phyloP scores from a whole-genome alignment of 2,113 vertebrate genomes.

The Lanius ludovicianus region DNA sequence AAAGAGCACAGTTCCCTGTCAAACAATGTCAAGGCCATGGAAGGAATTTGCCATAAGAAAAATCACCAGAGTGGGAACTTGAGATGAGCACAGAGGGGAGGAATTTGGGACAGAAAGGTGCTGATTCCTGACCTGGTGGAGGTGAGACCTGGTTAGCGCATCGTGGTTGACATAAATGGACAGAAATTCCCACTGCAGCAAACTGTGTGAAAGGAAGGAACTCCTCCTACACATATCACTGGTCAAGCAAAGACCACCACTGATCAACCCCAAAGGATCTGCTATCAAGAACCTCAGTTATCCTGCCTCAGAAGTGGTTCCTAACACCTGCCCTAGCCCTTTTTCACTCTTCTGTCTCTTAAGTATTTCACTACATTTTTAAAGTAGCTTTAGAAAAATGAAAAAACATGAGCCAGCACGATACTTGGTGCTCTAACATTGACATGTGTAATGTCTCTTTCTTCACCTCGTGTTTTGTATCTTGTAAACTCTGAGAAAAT shows the following conservation, averaged over 20 bases:
- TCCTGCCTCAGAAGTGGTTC: not conserved
- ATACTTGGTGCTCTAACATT: not conserved
- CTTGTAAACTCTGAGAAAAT: not conserved
- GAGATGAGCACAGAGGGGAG: not conserved
- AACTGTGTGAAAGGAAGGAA: not conserved
- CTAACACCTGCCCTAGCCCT: not conserved
- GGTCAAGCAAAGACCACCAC: not conserved
- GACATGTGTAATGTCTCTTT: not conserved
- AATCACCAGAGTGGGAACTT: not conserved
- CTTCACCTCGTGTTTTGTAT: not conserved
- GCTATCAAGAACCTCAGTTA: not conserved
- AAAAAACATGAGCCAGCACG: not conserved
- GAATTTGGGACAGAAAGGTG: not conserved
- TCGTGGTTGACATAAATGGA: not conserved
- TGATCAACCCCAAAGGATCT: not conserved
- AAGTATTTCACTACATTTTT: not conserved
- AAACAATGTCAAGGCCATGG: too few species aligned
- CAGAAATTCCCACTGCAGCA: not conserved
- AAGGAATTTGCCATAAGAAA: not conserved
- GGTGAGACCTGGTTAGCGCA: rapidly evolving
- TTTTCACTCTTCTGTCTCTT: not conserved
- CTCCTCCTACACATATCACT: not conserved
- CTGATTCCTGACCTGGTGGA: not conserved
- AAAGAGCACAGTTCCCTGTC: rapidly evolving
- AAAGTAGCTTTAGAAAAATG: not conserved